Evolutionary conservation across 2,888 invertebrate genomes (phyloP), one percentile per base, ranked within the genome.

Genomic region (Drosophila multiciliata): DNA sequence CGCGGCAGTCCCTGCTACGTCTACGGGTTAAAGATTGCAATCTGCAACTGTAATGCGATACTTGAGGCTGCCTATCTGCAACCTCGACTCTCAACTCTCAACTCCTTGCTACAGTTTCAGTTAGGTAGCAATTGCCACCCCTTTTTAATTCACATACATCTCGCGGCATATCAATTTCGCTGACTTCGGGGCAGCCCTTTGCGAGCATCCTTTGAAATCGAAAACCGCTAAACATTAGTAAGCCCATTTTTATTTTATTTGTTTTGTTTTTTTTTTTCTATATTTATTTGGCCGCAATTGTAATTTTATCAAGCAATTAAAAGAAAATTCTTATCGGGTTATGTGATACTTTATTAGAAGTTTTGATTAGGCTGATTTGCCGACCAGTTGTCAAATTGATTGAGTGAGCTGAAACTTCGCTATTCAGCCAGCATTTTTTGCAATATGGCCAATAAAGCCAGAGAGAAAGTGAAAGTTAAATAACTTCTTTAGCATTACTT

Each of bases 301-400:
- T 83, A 66, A 89, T 79, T 79, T 89, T 82, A 87, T 90, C 78
- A 87, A 80, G 78, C 83, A 86, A 89, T 87, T 90, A 72, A 68
- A 60, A 52, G 36, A 58, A 63, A 70, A 73, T 68, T 23, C 38
- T 40, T 36, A n/a, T 59, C 23, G 52, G 71, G 77, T 66, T 68
- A 72, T 69, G 66, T 17, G 83, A 84, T 88, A 84, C 75, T 73
- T 73, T 72, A 32, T 40, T 50, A 67, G 78, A 81, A 67, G 63
- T 67, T 74, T 73, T 79, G 80, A 82, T 85, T 87, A 75, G 74
- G 53, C 52, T 33, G 33, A 32, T 26, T 35, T 53, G 64, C 42
- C 15, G 23, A 26, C 12, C 33, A 66, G 52, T 45, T 53, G 29
- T 6, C 33, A 2, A 40, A 26, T 29, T 2, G 3, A 15, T 0